Conservation (phyloP, 2,888 invertebrate species). For the Drosophila pseudotalamancana region DNA sequence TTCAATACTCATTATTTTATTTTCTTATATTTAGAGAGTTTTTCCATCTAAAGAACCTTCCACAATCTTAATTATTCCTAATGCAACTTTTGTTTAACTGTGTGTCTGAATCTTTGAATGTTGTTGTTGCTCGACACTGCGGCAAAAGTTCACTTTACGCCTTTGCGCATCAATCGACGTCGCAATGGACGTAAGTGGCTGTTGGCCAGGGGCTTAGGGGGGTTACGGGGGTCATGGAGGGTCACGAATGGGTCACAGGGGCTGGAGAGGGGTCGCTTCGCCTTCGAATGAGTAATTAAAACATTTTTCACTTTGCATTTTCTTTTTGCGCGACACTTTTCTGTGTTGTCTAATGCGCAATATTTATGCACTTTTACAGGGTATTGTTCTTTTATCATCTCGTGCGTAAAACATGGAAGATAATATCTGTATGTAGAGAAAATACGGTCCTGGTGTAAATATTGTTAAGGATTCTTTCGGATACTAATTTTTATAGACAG, state of each 20-base stretch:
- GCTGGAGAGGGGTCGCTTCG: slow-evolving; percentile 6
- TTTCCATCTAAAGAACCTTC: no score
- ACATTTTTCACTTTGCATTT: slow-evolving; percentile 74
- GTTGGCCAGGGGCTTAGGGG: background rate
- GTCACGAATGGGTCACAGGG: background rate
- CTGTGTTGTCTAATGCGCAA: slow-evolving; percentile 49
- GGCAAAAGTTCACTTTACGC: slow-evolving; percentile 39
- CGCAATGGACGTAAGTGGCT: slow-evolving; percentile 11
- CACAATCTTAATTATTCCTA: no score
- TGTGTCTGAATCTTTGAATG: background rate
- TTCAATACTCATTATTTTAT: no score
- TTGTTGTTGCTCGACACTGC: slow-evolving; percentile 29
- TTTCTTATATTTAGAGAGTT: no score
- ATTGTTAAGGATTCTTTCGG: no score
- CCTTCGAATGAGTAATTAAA: slow-evolving; percentile 82
- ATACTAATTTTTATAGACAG: background rate
- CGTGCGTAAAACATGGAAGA: no score
- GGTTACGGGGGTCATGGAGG: background rate
- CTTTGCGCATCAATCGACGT: slow-evolving; percentile 40
- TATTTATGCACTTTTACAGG: slow-evolving; percentile 6
- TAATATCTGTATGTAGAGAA: no score
- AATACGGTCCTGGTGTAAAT: no score
- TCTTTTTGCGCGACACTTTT: slow-evolving; percentile 47
- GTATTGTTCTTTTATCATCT: no score
- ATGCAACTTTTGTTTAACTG: slow-evolving; percentile 4